phyloP scores from a whole-genome alignment of 2,797 vertebrate genomes.

The Aselliscus stoliczkanus region DNA sequence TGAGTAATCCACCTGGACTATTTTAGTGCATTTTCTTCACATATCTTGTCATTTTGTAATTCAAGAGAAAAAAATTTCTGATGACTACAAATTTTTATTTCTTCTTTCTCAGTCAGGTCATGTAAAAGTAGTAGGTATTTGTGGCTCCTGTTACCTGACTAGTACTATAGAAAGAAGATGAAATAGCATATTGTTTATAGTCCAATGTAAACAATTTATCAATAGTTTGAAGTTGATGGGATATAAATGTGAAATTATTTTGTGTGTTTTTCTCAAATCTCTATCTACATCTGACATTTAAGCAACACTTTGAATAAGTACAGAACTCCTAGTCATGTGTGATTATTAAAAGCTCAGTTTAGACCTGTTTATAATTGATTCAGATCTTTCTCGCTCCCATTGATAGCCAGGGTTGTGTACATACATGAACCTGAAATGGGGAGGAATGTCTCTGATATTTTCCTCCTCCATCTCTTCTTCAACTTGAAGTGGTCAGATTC shows the following conservation, averaged over 20 bases:
- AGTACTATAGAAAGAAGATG: neutral
- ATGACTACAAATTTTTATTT: neutral
- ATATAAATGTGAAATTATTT: neutral
- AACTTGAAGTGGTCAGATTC: neutral
- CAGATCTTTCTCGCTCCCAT: neutral
- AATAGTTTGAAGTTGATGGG: neutral
- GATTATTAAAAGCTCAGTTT: neutral
- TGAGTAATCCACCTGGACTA: neutral
- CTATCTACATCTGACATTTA: neutral
- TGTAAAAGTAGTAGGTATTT: neutral
- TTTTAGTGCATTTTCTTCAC: neutral
- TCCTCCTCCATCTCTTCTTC: neutral
- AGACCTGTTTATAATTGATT: neutral
- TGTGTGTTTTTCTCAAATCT: neutral
- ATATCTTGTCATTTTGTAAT: neutral
- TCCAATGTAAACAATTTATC: neutral
- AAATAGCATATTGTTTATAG: neutral
- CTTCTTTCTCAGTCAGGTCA: neutral
- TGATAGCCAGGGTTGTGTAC: neutral
- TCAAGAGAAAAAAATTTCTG: neutral
- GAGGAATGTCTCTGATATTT: neutral
- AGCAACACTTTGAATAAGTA: neutral
- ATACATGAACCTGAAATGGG: neutral
- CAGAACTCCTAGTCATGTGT: neutral
- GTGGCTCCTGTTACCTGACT: neutral